Evolutionary conservation across 2,113 vertebrate species (phyloP), one percentile per base, ranked within the genome.

Genomic region (Romanogobio albipinnatus): DNA sequence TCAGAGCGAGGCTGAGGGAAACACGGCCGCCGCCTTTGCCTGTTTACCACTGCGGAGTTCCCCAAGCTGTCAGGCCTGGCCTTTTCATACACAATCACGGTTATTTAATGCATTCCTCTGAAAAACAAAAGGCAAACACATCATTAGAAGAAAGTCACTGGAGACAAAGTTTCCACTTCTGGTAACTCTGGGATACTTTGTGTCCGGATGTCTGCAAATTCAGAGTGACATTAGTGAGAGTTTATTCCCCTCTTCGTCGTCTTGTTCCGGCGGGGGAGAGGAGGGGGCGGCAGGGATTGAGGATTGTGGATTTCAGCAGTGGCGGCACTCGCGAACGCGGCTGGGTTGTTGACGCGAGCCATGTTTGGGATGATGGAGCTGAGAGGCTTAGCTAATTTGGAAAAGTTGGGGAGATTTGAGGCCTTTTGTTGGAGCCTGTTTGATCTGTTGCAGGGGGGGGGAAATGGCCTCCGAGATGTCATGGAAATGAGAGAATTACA

Each of bases 351-450:
- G 91, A 93, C 88, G 88, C 86, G 75, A 92, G 91, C 90, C 91
- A 85, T 91, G 90, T 91, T 93, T 89, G 88, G 88, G 93, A 94
- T 93, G 93, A 94, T 93, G 93, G 91, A 93, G 90, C 92, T 91
- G 92, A 95, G 92, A 94, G 91, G 93, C 93, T 95, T 95, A 94
- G 92, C 94, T 95, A 92, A 94, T 95, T 95, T 94, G 91, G 92
- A 91, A 94, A 92, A 91, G 91, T 90, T 83, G 89, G 89, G 88
- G 89, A 90, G 90, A 91, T 93, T 94, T 92, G 88, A 85, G 89
- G 90, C 89, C 91, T 93, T 94, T 94, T 94, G 90, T 92, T 93
- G 82, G 88, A 82, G 87, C 90, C 89, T 91, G 92, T 95, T 95
- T 95, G 93, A 95, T 95, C 93, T 93, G 91, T 85, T 75, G 13